Percentiles rank a stretch among this genome's conserved stretches.
These are phyloP conservation scores for Mustelus asterias DNA, from an alignment of 2,113 vertebrate genomes.

Conservation along the genomic window DNA sequence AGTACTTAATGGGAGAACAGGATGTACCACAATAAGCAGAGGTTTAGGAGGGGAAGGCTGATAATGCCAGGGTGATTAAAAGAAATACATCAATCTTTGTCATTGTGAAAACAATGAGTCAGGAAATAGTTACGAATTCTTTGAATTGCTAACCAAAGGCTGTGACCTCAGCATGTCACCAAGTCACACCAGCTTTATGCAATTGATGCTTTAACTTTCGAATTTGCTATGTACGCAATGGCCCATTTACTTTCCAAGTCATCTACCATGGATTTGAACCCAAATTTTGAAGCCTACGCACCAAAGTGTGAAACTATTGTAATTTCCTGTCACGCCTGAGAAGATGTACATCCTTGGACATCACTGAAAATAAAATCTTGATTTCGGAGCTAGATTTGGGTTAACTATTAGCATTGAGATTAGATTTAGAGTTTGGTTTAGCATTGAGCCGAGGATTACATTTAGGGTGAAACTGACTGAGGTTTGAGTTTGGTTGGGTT, in stretches of 20 bases:
- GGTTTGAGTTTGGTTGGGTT: background rate
- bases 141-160: background rate
- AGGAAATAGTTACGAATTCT: background rate
- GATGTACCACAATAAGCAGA: background rate
- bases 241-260: background rate
- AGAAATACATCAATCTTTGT: background rate
- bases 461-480: background rate
- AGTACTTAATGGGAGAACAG: background rate
- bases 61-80: background rate
- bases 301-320: background rate
- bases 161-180: background rate
- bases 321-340: background rate
- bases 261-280: background rate
- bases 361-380: background rate
- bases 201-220: background rate
- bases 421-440: background rate
- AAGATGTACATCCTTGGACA: background rate
- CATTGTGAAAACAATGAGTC: background rate
- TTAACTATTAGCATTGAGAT: background rate
- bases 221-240: background rate
- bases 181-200: background rate
- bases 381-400: background rate
- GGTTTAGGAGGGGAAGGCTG: background rate
- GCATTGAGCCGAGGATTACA: background rate
- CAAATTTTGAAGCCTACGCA: background rate